A percentile compares a stretch with the other conserved stretches of the same genome.
These are phyloP conservation scores for Solenopsis fugax DNA, from an alignment of 1,140 invertebrate genomes.

Conservation along the genomic window DNA sequence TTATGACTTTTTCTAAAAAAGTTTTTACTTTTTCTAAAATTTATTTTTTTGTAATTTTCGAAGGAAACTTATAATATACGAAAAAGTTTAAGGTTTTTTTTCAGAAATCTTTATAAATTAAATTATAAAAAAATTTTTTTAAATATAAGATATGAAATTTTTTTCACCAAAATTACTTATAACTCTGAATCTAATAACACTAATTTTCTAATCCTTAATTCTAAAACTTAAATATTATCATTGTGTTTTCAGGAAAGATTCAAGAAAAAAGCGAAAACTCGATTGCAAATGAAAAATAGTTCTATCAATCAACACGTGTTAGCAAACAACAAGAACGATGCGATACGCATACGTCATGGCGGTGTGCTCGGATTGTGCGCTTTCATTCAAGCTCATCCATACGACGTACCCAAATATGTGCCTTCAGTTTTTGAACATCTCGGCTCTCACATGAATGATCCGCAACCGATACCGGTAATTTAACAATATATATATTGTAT, in stretches of 20 bases:
- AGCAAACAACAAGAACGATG: constrained; percentile 81
- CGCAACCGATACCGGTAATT: constrained; percentile 95
- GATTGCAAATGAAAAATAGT: constrained; percentile 79
- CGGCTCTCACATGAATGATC: constrained; percentile 93
- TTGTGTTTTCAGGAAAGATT: constrained; percentile 86
- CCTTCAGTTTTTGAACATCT: constrained; percentile 94
- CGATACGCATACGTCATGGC: constrained; percentile 89
- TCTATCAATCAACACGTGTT: constrained; percentile 36
- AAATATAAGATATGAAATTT: no score
- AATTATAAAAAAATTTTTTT: no score
- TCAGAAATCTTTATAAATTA: no score
- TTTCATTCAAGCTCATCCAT: constrained; percentile 95
- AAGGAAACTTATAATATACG: no score
- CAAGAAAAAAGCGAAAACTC: constrained; percentile 86
- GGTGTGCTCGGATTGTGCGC: constrained; percentile 96
- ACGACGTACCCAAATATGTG: constrained; percentile 94
- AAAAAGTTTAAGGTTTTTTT: no score
- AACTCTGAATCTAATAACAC: background rate
- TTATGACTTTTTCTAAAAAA: no score
- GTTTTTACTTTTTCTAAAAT: no score
- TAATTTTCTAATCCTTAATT: background rate
- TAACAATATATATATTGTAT: background rate
- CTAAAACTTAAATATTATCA: background rate
- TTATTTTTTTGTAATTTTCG: no score
- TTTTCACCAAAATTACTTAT: background rate